Evolutionary conservation across 1,140 invertebrate genomes (phyloP), one percentile per base, ranked within the genome.

Genomic region (Calephelis nemesis): DNA sequence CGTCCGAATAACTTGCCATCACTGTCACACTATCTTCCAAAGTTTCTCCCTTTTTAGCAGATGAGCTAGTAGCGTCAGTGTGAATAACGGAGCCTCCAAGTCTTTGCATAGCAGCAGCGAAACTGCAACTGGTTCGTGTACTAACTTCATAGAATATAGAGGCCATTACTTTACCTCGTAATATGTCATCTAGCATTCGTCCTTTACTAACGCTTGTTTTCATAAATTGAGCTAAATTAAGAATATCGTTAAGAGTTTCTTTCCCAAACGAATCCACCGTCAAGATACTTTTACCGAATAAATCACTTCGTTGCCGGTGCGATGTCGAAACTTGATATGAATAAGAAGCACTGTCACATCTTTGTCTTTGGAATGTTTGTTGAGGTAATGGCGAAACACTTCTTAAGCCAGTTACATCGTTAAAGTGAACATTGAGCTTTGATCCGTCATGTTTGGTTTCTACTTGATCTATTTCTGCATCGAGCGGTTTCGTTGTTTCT

Each of bases 91-190:
- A 93, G 0, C 98, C 99, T 15, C 98, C 99, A 12, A 99, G 93
- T 77, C 98, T 92, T 85, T 98, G 95, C 98, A 99, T 99, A 4
- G 99, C 99, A 3, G 97, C 96, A 5, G 97, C 94, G 92, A 99
- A 99, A 85, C 98, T 99, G 83, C 97, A 98, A 79, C 95, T 96
- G 0, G 99, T 99, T 74, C 99, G 93, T 0, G 99, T 99, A 79
- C 97, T 99, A 0, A 96, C 97, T 94, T 99, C 99, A 91, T 98
- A 99, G 87, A 99, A 99, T 81, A 99, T 95, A 0, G 96, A 98
- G 12, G 97, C 97, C 96, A 99, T 96, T 1, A 99, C 93, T 93
- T 98, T 98, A 52, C 98, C 98, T 93, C 96, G 96, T 42, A 99
- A 88, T 74, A 99, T 95, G 78, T 98, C 96, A 89, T 98, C 97